Conservation (phyloP, 1,140 invertebrate species). For the Sycophila sp. region DNA sequence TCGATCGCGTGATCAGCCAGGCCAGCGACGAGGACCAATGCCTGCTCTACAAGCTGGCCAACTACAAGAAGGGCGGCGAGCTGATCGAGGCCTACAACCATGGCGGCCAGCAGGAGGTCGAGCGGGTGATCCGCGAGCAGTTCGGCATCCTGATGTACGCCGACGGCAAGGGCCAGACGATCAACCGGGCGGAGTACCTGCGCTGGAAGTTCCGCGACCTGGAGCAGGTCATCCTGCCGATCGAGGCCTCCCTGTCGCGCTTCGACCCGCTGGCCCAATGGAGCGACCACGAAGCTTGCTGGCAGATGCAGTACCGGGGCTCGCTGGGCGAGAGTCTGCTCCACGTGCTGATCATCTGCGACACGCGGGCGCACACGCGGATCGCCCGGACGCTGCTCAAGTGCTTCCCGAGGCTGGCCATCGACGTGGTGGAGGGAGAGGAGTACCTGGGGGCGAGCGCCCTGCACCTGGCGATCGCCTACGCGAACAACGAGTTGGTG, state of each 20-base stretch:
- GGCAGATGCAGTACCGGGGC: slow-evolving; percentile 96
- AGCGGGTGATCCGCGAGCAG: slow-evolving; percentile 87
- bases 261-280: slow-evolving; percentile 87
- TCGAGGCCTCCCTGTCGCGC: slow-evolving; percentile 80
- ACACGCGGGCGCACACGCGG: slow-evolving; percentile 85
- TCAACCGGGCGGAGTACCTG: slow-evolving; percentile 90
- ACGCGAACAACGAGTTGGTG: slow-evolving; percentile 95
- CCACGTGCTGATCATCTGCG: slow-evolving; percentile 94
- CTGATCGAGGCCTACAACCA: slow-evolving; percentile 85
- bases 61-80: slow-evolving; percentile 91
- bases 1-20: slow-evolving; percentile 88
- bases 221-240: slow-evolving; percentile 81
- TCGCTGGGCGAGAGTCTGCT: slow-evolving; percentile 93
- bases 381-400: slow-evolving; percentile 90
- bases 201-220: slow-evolving; percentile 93
- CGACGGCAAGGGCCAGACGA: slow-evolving; percentile 85
- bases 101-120: slow-evolving; percentile 82
- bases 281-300: slow-evolving; percentile 92
- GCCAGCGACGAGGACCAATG: slow-evolving; percentile 86
- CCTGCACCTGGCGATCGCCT: slow-evolving; percentile 95
- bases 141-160: slow-evolving; percentile 91
- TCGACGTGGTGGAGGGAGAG: slow-evolving; percentile 96
- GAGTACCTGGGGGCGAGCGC: slow-evolving; percentile 96
- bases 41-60: slow-evolving; percentile 85
- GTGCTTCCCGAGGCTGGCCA: slow-evolving; percentile 89